Base-by-base conservation (phyloP, 2,888 invertebrate genomes). In the Eutolmus rufibarbis region DNA sequence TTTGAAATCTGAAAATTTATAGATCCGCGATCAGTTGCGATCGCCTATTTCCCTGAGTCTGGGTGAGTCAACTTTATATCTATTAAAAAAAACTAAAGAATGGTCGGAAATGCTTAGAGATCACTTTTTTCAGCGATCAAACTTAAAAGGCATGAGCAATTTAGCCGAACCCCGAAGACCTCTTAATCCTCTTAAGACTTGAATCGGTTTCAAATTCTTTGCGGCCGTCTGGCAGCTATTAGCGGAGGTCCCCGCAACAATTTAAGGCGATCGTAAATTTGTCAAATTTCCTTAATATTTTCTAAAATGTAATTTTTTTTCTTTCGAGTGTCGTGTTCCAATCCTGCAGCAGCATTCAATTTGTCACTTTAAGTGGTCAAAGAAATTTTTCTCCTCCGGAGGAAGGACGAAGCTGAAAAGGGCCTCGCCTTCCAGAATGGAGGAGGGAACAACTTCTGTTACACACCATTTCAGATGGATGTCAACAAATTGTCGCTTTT, bases 401-500 rank as follows among this genome's bases (percentile, higher is more conserved):
- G 19, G 46, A 34, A 66, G 84, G 40, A 79, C 43, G 23, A 46
- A 28, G 2, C 46, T 66, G n/a, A 79, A 16, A 56, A 66, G 66
- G 66, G 66, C 23, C n/a, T 51, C 66, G 66, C 66, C 66, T 66
- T 19, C 74, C 12, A 46, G 12, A 46, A 37, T 79, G 76, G 74
- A 81, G 57, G 46, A 56, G 85, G 85, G 78, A 74, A n/a, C 57
- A 66, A 66, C 66, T 76, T 87, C 23, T 76, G 86, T 88, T 74
- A 86, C 87, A 87, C 74, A 87, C 86, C 74, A 87, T 87, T 88
- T 84, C 78, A 84, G 43, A 81, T 87, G 82, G 57, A 86, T 88
- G 87, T 87, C 88, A 88, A 88, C 88, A 88, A 87, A 88, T 88
- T 88, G 87, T 88, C 87, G 74, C 51, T n/a, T 86, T 66, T 88